Evolutionary conservation across 2,113 vertebrate species (phyloP), one percentile per base, ranked within the genome.

Genomic region (Mus musculus): DNA sequence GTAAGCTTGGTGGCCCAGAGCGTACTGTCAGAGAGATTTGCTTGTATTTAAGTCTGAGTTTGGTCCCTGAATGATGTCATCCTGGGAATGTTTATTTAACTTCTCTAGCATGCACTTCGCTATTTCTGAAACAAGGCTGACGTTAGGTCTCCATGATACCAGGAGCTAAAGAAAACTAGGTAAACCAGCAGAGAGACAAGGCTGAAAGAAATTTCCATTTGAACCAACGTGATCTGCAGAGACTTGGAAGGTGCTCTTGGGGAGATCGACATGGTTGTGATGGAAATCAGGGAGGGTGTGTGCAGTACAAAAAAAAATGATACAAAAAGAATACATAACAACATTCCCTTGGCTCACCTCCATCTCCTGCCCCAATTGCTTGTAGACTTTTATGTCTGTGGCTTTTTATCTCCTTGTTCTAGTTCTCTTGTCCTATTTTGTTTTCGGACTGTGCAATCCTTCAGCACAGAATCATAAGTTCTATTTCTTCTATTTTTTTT

Each of bases 21-120:
- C 36, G 39, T 8, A 19, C 24, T 20, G 59, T 33, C 36, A 61
- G 54, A 81, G 33, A 82, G 36, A 61, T 61, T 61, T 59, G 42
- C 91, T 94, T 90, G 56, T 59, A 46, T 93, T 81, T 89, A 42
- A 65, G 65, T 7, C 39, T 13, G n/a, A 46, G 39, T 80, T 86
- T 75, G 30, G 49, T 67, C 81, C 39, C 67, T 85, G 75, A 80
- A 73, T 36, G 59, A 49, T 63, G 20, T 75, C 81, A 69, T 78
- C 19, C 93, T 69, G 42, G 54, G 65, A 75, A 69, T 88, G 63
- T 85, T 94, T 90, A 67, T 67, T 82, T 73, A 90, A 94, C 54
- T 77, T 82, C 49, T 85, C 76, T n/a, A 59, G 90, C 78, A 46
- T 11, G 63, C 52, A 46, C 56, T 63, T 85, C 75, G 85, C 71